Conservation (phyloP, 2,797 vertebrate genomes). For the Graptemys geographica region DNA sequence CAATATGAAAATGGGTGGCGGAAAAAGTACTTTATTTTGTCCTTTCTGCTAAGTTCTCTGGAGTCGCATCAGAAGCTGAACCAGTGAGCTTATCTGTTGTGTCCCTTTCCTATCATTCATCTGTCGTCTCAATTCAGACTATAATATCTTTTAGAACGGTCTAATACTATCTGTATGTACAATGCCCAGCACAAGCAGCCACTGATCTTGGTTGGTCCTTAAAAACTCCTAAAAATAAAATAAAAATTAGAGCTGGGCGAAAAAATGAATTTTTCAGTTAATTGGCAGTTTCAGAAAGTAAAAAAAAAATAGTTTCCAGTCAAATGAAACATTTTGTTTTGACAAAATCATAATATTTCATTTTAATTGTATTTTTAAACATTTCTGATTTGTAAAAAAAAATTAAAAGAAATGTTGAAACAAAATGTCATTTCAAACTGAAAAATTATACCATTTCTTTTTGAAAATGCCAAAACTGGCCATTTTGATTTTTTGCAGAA, state of each 20-base stretch:
- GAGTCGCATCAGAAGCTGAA: background rate
- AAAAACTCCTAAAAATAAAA: background rate
- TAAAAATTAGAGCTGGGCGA: too few species aligned
- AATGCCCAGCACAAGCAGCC: background rate
- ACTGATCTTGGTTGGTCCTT: background rate
- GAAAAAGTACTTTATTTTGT: fast-evolving
- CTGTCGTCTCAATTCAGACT: background rate
- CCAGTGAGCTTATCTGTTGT: background rate
- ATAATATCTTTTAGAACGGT: background rate
- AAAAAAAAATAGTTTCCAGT: background rate
- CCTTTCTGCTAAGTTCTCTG: background rate
- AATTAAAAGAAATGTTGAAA: too few species aligned
- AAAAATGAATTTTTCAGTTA: background rate
- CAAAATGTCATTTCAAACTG: too few species aligned
- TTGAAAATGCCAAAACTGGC: too few species aligned
- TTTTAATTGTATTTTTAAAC: background rate
- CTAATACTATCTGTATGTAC: background rate
- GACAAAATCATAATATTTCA: background rate
- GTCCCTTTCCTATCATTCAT: background rate
- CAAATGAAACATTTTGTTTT: background rate
- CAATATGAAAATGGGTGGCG: background rate
- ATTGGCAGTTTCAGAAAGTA: background rate
- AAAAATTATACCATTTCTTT: too few species aligned
- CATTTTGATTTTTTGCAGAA: too few species aligned
- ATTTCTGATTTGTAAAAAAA: background rate